phyloP scores from a whole-genome alignment of 2,888 invertebrate genomes.

The Polyommatus icarus region DNA sequence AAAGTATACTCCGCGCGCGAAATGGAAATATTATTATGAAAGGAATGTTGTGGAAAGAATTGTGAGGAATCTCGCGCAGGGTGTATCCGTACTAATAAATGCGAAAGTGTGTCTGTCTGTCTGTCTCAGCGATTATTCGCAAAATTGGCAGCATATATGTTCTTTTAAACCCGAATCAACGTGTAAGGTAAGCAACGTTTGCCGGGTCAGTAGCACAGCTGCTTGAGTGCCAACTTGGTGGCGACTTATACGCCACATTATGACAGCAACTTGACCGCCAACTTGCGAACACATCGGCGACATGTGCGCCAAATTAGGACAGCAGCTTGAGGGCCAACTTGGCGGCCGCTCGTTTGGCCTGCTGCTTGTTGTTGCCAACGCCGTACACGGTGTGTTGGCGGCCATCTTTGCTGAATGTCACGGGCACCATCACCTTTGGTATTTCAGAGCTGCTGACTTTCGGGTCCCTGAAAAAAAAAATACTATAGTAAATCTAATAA shows the following conservation, averaged over 20 bases:
- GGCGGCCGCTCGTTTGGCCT: constrained; percentile 89
- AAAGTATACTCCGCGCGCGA: too few relatives aligned
- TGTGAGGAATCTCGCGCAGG: too few relatives aligned
- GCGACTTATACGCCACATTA: constrained; percentile 58
- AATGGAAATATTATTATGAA: too few relatives aligned
- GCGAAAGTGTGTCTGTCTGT: too few relatives aligned
- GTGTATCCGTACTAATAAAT: too few relatives aligned
- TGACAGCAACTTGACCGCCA: constrained; percentile 82
- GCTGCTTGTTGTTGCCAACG: constrained; percentile 84
- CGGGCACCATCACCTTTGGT: constrained; percentile 79
- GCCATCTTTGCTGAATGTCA: constrained; percentile 82
- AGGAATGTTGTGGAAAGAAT: too few relatives aligned
- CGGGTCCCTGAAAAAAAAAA: constrained; percentile 49
- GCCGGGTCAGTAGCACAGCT: constrained; percentile 48
- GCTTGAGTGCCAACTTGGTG: constrained; percentile 86
- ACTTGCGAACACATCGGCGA: constrained; percentile 82
- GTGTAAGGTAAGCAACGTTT: too few relatives aligned
- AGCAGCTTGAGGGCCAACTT: constrained; percentile 85
- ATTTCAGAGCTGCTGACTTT: constrained; percentile 47
- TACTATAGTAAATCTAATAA: too few relatives aligned
- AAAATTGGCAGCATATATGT: too few relatives aligned
- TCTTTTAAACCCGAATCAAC: too few relatives aligned
- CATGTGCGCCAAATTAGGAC: constrained; percentile 34
- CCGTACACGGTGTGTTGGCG: constrained; percentile 82
- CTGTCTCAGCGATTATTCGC: too few relatives aligned